Percentiles rank a stretch among this genome's conserved stretches.
Conservation (phyloP, 2,113 vertebrate genomes). For the Cygnus buccinator region DNA sequence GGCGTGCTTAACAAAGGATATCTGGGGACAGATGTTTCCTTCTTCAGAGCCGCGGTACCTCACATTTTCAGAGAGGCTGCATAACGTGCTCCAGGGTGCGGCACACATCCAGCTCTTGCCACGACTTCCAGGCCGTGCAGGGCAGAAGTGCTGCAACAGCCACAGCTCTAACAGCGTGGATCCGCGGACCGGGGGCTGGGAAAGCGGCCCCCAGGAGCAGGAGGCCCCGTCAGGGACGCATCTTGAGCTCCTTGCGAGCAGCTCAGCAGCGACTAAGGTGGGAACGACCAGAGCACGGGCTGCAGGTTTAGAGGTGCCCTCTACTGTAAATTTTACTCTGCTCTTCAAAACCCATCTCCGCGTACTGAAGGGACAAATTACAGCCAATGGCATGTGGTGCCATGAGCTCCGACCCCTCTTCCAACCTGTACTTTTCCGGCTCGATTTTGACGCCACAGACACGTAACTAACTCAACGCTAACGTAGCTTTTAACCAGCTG, state of each 20-base stretch:
- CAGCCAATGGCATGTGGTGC: background rate
- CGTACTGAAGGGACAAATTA: background rate
- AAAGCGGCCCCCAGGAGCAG: background rate
- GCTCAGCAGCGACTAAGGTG: background rate
- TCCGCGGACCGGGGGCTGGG: too few species aligned
- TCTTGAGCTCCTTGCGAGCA: background rate
- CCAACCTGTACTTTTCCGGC: background rate
- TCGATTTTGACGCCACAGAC: background rate
- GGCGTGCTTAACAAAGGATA: background rate
- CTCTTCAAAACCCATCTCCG: background rate
- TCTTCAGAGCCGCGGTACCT: background rate
- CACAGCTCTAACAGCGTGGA: too few species aligned
- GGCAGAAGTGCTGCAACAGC: background rate
- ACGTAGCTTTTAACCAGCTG: background rate
- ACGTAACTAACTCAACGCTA: fast-evolving
- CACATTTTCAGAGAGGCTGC: background rate
- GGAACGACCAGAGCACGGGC: background rate
- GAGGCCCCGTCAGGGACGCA: background rate
- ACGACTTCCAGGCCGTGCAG: fast-evolving
- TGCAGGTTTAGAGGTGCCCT: background rate
- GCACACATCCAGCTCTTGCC: background rate
- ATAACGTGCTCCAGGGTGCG: background rate
- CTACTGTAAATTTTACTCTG: background rate
- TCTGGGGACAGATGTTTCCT: background rate
- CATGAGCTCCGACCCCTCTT: too few species aligned